Base-by-base conservation (phyloP, 2,113 vertebrate species). In the Apteryx owenii region DNA sequence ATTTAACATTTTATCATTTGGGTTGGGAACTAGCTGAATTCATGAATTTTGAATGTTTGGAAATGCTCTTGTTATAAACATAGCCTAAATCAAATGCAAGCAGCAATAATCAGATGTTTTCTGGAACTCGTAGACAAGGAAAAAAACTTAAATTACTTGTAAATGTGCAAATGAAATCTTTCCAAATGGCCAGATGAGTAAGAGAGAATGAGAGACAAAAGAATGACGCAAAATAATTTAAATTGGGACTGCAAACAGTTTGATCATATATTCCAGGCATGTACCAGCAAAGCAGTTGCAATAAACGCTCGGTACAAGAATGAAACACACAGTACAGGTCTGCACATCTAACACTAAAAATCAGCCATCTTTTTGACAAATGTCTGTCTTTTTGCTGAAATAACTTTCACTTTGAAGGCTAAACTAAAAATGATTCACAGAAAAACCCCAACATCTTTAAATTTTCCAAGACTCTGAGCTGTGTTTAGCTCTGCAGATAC, bases 231-330 rank as follows among this genome's bases (percentile, higher is more conserved):
- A 94, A 92, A 71, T 22, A 42, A 76, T 93, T 81, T 88, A 91
- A 90, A 91, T 7, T 81, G 73, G 31, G 79, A 56, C 93, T 81
- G 92, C 58, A 79, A 83, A 75, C 1, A 5, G 81, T 82, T 87
- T 72, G 61, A 97, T 96, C 89, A 70, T 9, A 64, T 90, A 97
- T 97, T 96, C 96, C 36, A 75, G 77, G 48, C 97, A 97, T 96
- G 95, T 88, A 61, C 20, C 1, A 91, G 68, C 90, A 65, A 94
- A 92, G 91, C 90, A 61, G 69, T 89, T 85, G 38, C 88, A 79
- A 71, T 68, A 95, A 96, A 92, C 58, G 69, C 38, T 80, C 0
- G 0, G 22, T 33, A 75, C 75, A 77, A 48, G 85, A 91, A 91
- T 14, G 33, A 91, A 93, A 83, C 2, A 3, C 61, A 21, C 48